Conservation (phyloP, 1,140 invertebrate species). For the Macrostomum lignano region DNA sequence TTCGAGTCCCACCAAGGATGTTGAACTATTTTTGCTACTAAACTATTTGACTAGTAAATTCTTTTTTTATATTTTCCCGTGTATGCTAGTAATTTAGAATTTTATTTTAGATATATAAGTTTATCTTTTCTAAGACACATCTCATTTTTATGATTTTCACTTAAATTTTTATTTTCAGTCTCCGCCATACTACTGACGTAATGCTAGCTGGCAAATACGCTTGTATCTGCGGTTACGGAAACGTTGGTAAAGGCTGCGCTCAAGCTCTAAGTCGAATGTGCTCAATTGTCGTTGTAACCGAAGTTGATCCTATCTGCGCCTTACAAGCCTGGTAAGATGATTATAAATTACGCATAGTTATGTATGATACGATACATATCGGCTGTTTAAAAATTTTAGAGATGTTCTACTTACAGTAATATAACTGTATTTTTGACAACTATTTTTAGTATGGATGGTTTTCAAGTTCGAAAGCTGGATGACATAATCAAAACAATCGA, state of each 20-base stretch:
- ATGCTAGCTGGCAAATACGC: constrained; percentile 96
- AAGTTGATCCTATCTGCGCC: constrained; percentile 91
- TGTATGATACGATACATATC: too few species aligned
- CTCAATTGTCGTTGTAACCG: constrained; percentile 70
- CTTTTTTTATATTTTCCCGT: too few species aligned
- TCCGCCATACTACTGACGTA: constrained; percentile 76
- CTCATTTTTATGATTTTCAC: too few species aligned
- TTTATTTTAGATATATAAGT: too few species aligned
- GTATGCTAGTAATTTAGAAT: too few species aligned
- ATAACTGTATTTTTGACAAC: constrained; percentile 1
- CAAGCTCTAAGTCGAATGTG: constrained; percentile 74
- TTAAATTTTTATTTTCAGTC: constrained; percentile 30
- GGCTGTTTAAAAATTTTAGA: background rate
- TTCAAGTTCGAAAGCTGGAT: constrained; percentile 67
- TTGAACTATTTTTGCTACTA: too few species aligned
- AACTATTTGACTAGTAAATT: too few species aligned
- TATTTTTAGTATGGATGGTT: constrained; percentile 63
- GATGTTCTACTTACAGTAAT: constrained; percentile 9
- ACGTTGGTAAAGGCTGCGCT: constrained; percentile 85
- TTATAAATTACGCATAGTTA: too few species aligned
- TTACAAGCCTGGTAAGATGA: constrained; percentile 68
- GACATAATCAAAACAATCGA: constrained; percentile 69
- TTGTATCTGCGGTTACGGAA: constrained; percentile 78
- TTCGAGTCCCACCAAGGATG: too few species aligned
- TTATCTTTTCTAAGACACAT: constrained; percentile 6